A percentile compares a stretch with the other conserved stretches of the same genome.
Conservation (phyloP, 2,888 invertebrate species). For the Thera britannica region DNA sequence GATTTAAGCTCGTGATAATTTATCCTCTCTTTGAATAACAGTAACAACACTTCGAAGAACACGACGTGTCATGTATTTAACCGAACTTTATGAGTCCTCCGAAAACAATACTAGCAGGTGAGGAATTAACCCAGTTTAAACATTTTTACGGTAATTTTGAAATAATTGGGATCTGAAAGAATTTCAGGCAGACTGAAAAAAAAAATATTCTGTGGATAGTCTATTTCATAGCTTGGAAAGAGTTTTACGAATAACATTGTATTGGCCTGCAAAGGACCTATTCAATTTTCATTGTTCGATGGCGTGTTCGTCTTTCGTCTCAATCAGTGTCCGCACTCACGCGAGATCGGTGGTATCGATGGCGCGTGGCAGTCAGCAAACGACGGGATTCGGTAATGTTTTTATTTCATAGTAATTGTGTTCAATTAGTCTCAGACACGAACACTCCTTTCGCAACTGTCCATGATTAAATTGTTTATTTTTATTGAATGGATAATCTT, state of each 20-base stretch:
- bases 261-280: slow-evolving; percentile 10
- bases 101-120: too few relatives aligned
- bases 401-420: slow-evolving; percentile 61
- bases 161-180: too few relatives aligned
- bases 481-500: slow-evolving; percentile 16
- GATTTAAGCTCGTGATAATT: slow-evolving; percentile 30
- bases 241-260: neutral
- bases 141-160: too few relatives aligned
- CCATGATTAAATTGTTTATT: slow-evolving; percentile 22
- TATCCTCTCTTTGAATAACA: slow-evolving; percentile 25
- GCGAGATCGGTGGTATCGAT: slow-evolving; percentile 53
- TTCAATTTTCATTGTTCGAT: slow-evolving; percentile 32
- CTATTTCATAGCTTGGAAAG: too few relatives aligned
- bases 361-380: slow-evolving; percentile 44
- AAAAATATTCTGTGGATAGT: too few relatives aligned
- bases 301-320: slow-evolving; percentile 24
- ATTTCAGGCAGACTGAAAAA: too few relatives aligned
- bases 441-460: slow-evolving; percentile 34
- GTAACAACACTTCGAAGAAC: slow-evolving; percentile 30
- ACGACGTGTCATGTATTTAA: neutral
- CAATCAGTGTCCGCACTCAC: slow-evolving; percentile 53
- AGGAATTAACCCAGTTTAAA: too few relatives aligned
- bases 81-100: too few relatives aligned
- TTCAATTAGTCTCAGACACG: slow-evolving; percentile 64
- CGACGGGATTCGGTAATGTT: slow-evolving; percentile 54